Evolutionary conservation across 2,113 vertebrate genomes (phyloP), one percentile per base, ranked within the genome.

Genomic region (Azemiops feae): DNA sequence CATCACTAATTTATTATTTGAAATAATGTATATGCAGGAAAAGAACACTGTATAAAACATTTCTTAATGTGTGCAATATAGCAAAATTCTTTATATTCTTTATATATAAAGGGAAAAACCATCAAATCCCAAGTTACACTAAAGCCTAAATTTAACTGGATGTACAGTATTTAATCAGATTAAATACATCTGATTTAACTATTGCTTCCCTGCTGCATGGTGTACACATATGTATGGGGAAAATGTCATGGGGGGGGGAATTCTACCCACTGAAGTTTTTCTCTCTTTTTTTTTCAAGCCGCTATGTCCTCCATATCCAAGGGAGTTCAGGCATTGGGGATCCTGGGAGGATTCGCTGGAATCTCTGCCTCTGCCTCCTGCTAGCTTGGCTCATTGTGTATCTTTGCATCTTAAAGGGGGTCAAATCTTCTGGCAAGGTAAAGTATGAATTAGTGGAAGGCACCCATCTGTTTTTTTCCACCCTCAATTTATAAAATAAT

Each of bases 371-470:
- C 23, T 98, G 98, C 94, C 97, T 98, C 88, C 97, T 98, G 45
- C 97, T 98, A 0, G 97, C 98, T 89, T 98, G 98, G 98, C 95
- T 97, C 92, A 98, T 98, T 0, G 98, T 98, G 57, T 98, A 98
- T 87, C 97, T 98, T 93, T 98, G 98, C 85, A 98, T 98, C 93
- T 96, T 98, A 91, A 98, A 98, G 92, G 98, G 98, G 45, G 98
- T 98, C 92, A 98, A 98, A 96, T 98, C 98, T 57, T 98, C 98
- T 0, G 98, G 98, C 96, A 98, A 98, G 98, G 98, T 98, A 95
- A 97, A 92, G 39, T 20, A 88, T 52, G 25, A 39, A 64, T 60
- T 34, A 58, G n/a, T 6, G 25, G 27, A 23, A 43, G n/a, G 3
- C 54, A 60, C 11, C 16, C 30, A 5, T 85, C 52, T 85, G 86